Conservation (phyloP, 2,797 vertebrate genomes). For the Fringilla coelebs region DNA sequence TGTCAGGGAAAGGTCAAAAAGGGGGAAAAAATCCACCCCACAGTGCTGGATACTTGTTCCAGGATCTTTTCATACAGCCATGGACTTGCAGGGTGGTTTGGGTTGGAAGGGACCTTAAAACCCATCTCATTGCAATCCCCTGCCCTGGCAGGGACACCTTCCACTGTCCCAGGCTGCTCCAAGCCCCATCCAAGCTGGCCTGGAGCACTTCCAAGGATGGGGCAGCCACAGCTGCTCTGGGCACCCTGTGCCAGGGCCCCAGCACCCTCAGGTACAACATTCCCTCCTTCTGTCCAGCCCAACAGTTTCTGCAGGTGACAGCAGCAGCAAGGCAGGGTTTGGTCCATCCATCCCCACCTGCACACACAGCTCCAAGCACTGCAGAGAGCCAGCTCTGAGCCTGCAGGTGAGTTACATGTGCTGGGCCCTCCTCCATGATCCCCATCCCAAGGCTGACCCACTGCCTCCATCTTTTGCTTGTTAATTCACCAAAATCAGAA, state of each 20-base stretch:
- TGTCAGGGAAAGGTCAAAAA: neutral
- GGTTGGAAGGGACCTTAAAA: neutral
- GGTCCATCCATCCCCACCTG: neutral
- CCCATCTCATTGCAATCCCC: neutral
- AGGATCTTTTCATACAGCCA: neutral
- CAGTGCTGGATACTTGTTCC: neutral
- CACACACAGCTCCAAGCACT: rapidly evolving
- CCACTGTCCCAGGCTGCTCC: rapidly evolving
- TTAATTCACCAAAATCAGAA: neutral
- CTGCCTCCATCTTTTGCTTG: neutral
- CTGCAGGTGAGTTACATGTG: rapidly evolving
- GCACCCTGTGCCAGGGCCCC: neutral
- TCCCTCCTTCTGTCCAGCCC: neutral
- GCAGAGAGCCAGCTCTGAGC: neutral
- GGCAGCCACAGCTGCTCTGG: neutral
- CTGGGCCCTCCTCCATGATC: neutral
- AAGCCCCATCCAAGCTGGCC: rapidly evolving
- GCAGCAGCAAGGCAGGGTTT: neutral
- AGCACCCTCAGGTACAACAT: neutral
- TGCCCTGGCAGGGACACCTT: neutral
- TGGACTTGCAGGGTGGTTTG: neutral
- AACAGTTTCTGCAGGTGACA: neutral
- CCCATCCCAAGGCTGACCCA: rapidly evolving
- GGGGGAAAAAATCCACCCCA: neutral
- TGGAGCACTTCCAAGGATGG: neutral